Conservation (phyloP, 1,140 invertebrate genomes). For the Phortica variegata region DNA sequence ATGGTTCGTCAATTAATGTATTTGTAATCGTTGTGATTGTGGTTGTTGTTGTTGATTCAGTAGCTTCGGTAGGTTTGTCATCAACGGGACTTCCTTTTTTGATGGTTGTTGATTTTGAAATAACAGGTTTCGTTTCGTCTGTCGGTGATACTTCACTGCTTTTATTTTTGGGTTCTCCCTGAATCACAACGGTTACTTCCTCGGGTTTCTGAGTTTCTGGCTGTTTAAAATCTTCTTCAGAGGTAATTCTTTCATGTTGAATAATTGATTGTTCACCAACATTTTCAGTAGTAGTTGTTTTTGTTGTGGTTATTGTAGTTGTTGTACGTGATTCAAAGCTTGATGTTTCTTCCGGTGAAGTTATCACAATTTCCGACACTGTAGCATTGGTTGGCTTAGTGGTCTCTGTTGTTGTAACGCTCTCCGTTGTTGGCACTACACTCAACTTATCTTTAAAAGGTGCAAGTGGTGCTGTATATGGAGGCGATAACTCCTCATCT, state of each 20-base stretch:
- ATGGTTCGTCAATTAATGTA: constrained; percentile 8
- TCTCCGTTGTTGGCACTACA: background rate
- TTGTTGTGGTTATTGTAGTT: constrained; percentile 26
- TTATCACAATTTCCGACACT: too few species aligned
- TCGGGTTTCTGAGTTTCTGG: constrained; percentile 11
- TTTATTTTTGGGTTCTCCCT: background rate
- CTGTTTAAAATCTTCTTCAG: constrained; percentile 6
- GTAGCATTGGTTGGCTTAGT: too few species aligned
- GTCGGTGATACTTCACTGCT: background rate
- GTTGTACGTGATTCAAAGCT: constrained; percentile 17
- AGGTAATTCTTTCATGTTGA: constrained; percentile 11
- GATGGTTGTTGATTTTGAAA: too few species aligned
- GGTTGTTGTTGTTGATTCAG: constrained; percentile 13
- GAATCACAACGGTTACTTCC: constrained; percentile 5
- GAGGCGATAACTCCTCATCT: constrained; percentile 22
- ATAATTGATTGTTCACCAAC: constrained; percentile 10
- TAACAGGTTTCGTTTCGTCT: background rate
- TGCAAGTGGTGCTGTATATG: constrained; percentile 27
- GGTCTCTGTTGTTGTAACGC: constrained; percentile 6
- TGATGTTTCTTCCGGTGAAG: constrained; percentile 17
- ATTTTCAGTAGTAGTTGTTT: constrained; percentile 16
- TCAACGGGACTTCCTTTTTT: background rate
- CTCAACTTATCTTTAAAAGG: constrained; percentile 16
- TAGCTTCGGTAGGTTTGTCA: background rate
- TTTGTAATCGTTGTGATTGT: constrained; percentile 3